phyloP scores from a whole-genome alignment of 1,140 invertebrate genomes.

The Planococcus citri region DNA sequence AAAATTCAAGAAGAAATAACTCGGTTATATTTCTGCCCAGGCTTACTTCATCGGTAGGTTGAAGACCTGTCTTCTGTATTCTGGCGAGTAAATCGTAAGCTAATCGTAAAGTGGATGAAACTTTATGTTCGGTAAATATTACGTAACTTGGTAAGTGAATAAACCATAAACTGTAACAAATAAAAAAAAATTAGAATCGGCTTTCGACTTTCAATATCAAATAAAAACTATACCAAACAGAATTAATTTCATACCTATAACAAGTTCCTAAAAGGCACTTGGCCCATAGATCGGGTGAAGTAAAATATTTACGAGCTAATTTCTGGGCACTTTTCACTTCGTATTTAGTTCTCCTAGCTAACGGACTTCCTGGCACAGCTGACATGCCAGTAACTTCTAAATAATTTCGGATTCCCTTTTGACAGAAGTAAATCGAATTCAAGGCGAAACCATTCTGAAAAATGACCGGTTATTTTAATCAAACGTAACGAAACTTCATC shows the following conservation, averaged over 20 bases:
- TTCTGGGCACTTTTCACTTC: constrained; percentile 86
- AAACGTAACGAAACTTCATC: no score
- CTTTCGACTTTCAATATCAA: background rate
- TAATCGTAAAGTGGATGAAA: constrained; percentile 61
- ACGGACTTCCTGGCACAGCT: constrained; percentile 61
- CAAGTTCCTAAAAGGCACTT: constrained; percentile 76
- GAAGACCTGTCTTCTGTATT: constrained; percentile 65
- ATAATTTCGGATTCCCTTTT: constrained; percentile 30
- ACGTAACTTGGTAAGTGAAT: constrained; percentile 77
- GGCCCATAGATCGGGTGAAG: constrained; percentile 73
- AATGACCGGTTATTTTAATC: constrained; percentile 26
- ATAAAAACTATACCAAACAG: background rate
- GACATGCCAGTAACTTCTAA: constrained; percentile 27
- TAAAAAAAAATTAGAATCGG: no score
- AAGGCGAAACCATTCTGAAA: constrained; percentile 38
- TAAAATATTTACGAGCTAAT: constrained; percentile 59
- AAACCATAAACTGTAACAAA: constrained; percentile 80
- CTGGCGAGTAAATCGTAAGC: constrained; percentile 77
- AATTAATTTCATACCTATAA: constrained; percentile 40
- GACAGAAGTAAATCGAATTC: constrained; percentile 43
- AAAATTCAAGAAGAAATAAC: background rate
- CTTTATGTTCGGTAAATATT: constrained; percentile 45
- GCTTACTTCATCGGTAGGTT: constrained; percentile 76
- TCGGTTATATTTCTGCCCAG: background rate
- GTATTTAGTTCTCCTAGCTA: constrained; percentile 85